Evolutionary conservation across 2,797 vertebrate species (phyloP).

Genomic region (Discoglossus pictus): DNA sequence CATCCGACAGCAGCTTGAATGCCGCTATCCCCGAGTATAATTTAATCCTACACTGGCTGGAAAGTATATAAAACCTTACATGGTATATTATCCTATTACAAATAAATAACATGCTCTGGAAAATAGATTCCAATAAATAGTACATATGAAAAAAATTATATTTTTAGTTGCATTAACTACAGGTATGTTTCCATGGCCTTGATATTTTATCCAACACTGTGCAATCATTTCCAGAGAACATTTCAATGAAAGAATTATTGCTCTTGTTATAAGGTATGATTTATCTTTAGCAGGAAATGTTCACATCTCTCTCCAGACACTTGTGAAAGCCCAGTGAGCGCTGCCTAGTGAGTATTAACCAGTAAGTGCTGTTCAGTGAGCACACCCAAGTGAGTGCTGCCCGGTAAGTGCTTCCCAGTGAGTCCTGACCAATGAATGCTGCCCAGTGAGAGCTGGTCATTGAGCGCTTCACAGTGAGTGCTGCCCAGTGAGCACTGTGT

Average conservation of each 20-base stretch:
- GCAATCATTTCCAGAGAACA: not conserved
- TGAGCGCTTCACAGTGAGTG: too few species aligned
- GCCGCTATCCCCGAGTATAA: slow-evolving; percentile 1
- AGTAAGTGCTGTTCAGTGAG: too few species aligned
- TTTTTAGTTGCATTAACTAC: not conserved
- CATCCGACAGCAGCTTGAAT: not conserved
- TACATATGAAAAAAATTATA: not conserved
- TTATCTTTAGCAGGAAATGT: not conserved
- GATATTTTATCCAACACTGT: not conserved
- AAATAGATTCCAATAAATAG: slow-evolving; percentile 1
- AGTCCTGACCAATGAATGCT: too few species aligned
- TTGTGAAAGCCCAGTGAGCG: not conserved
- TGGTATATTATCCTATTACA: not conserved
- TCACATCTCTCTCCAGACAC: not conserved
- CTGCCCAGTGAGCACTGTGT: too few species aligned
- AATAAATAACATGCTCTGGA: slow-evolving; percentile 2
- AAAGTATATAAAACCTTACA: not conserved
- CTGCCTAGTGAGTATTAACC: not conserved
- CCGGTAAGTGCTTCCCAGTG: too few species aligned
- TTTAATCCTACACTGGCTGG: slow-evolving; percentile 1
- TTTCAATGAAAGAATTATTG: not conserved
- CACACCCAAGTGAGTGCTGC: too few species aligned
- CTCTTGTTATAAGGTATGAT: not conserved
- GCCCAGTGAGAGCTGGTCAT: too few species aligned
- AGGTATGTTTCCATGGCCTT: not conserved